Conservation (phyloP, 1,140 invertebrate species). For the Zaprionus vittiger region DNA sequence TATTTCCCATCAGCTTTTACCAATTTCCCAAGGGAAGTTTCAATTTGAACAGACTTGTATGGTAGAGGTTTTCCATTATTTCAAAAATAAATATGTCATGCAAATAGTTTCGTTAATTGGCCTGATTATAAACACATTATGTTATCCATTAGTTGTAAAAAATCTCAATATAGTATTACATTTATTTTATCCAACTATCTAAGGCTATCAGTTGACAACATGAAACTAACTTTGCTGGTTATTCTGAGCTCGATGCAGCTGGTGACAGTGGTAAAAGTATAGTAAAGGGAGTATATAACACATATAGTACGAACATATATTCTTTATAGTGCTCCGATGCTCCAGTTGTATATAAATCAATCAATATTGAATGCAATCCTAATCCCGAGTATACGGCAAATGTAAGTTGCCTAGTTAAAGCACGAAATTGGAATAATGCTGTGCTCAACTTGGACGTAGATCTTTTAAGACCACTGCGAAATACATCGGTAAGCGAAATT, state of each 20-base stretch:
- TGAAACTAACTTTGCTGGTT: not conserved
- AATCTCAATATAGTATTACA: not conserved
- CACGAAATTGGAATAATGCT: conserved; percentile 39
- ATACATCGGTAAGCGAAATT: conserved; percentile 25
- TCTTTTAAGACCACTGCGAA: conserved; percentile 20
- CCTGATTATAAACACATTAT: not conserved
- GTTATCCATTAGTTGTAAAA: not conserved
- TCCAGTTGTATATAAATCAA: conserved; percentile 21
- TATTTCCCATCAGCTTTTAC: not conserved
- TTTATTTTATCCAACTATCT: not conserved
- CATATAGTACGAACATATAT: not conserved
- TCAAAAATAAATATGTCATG: not conserved
- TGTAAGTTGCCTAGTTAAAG: conserved; percentile 18
- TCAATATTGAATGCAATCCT: conserved; percentile 37
- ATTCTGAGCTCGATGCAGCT: not conserved
- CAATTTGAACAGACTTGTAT: not conserved
- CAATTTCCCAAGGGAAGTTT: too few relatives aligned
- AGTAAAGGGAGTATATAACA: not conserved
- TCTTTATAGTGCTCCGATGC: conserved; percentile 1
- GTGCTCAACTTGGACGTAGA: conserved; percentile 32
- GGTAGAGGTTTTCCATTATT: not conserved
- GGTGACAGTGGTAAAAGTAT: not conserved
- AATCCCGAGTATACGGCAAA: conserved; percentile 3
- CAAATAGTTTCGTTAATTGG: not conserved
- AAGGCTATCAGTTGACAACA: not conserved